Conservation (phyloP, 2,888 invertebrate species). For the Timandra comae region DNA sequence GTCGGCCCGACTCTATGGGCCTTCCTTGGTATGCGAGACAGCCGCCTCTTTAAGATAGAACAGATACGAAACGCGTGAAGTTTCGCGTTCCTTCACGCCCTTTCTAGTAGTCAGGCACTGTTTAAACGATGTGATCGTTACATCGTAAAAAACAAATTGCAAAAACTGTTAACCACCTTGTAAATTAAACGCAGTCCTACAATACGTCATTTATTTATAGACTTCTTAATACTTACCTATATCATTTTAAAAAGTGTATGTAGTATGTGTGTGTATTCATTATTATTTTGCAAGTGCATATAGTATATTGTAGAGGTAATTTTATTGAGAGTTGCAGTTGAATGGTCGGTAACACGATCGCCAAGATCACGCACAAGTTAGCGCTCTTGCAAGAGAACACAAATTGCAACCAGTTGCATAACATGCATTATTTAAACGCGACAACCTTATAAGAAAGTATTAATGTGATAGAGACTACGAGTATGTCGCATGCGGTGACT, state of each 20-base stretch:
- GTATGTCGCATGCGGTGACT: conserved; percentile 63
- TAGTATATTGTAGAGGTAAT: too few relatives aligned
- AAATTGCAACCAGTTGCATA: conserved; percentile 71
- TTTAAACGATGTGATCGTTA: too few relatives aligned
- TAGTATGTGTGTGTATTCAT: too few relatives aligned
- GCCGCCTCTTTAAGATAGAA: conserved; percentile 52
- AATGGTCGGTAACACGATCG: conserved; percentile 18
- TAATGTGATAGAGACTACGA: conserved; percentile 67
- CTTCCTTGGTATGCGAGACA: conserved; percentile 48
- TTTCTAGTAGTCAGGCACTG: too few relatives aligned
- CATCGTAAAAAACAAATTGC: too few relatives aligned
- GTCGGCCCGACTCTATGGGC: conserved; percentile 33
- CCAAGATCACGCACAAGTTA: conserved; percentile 33
- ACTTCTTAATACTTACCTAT: too few relatives aligned
- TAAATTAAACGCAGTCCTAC: too few relatives aligned
- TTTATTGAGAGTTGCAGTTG: background rate
- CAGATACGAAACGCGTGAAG: conserved; percentile 50
- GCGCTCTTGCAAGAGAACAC: conserved; percentile 45
- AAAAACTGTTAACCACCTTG: conserved; percentile 22
- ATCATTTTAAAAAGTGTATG: too few relatives aligned
- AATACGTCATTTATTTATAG: too few relatives aligned
- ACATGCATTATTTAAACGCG: conserved; percentile 72
- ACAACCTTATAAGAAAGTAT: conserved; percentile 73
- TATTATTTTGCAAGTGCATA: too few relatives aligned
- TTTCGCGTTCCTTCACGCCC: conserved; percentile 58